Evolutionary conservation across 2,797 vertebrate species (phyloP), one percentile per base, ranked within the genome.

Genomic region (Rousettus madagascariensis): DNA sequence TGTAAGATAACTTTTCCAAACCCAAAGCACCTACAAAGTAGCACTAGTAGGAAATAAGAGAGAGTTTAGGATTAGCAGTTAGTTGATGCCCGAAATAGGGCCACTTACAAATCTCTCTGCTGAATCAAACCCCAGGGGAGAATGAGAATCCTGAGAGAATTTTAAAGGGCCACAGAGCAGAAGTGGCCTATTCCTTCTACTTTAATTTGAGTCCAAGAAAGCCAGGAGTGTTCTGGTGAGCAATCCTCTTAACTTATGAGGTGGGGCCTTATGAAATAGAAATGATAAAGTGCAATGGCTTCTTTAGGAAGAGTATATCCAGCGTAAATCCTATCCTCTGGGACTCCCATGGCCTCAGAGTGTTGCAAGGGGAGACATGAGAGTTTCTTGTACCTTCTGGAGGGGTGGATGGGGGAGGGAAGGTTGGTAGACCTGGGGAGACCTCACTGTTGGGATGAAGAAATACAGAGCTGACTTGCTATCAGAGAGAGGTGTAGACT

Each of bases 321-420:
- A 2, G 13, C 4, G 9, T 41, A 16, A 43, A 33, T 17, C 24
- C 38, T 33, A 8, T 85, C 20, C 10, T 59, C 61, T 22, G n/a
- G 72, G 30, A 78, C 7, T 65, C 51, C n/a, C 28, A 6, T 49
- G 33, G 46, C 66, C 13, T 57, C 55, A 66, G 33, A 33, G 22
- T 36, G 28, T 7, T 20, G 6, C 1, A 3, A 16, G 16, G 55
- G 33, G 8, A 9, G 53, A 41, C 1, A 0, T 72, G 36, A 15
- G 43, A 12, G 8, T 26, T 36, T 19, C 46, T 22, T 36, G 53
- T 4, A 22, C 17, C 41, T 75, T 6, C 13, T 43, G n/a, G 5
- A 74, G 15, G 19, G 10, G 6, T 5, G 3, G 38, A 33, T 0
- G 0, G 6, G 16, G 26, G 20, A 17, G 30, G 16, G 36, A n/a